Evolutionary conservation across 2,888 invertebrate genomes (phyloP).

Genomic region (Graphium colonna): DNA sequence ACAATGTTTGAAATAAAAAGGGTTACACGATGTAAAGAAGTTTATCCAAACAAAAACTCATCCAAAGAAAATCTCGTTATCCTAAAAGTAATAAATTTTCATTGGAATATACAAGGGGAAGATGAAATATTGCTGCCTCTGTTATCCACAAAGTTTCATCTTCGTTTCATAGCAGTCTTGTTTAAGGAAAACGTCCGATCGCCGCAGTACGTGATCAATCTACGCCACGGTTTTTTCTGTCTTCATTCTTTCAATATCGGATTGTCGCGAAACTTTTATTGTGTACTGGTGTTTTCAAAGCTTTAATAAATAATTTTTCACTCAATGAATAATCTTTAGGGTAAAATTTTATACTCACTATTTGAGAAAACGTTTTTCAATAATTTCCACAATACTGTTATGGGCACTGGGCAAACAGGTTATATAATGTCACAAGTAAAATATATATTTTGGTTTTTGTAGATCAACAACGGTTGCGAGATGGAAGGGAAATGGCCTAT

Average conservation of each 20-base stretch:
- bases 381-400: no score
- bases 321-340: not conserved
- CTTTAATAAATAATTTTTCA: not conserved
- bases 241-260: not conserved
- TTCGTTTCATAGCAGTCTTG: not conserved
- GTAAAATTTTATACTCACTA: not conserved
- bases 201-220: constrained; percentile 16
- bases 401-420: no score
- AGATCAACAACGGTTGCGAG: constrained; percentile 86
- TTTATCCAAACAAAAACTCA: constrained; percentile 1
- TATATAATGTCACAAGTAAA: no score
- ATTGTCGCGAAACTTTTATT: not conserved
- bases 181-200: constrained; percentile 5
- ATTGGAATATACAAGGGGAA: not conserved
- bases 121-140: constrained; percentile 6
- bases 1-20: no score
- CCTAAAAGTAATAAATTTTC: constrained; percentile 16
- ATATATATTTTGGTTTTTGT: constrained; percentile 9
- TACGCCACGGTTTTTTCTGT: not conserved
- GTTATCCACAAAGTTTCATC: constrained; percentile 14
- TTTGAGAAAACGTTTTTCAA: not conserved
- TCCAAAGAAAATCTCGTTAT: not conserved
- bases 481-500: constrained; percentile 90
- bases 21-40: not conserved
- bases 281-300: not conserved